Base-by-base conservation (phyloP, 2,113 vertebrate species). In the Sprattus sprattus region DNA sequence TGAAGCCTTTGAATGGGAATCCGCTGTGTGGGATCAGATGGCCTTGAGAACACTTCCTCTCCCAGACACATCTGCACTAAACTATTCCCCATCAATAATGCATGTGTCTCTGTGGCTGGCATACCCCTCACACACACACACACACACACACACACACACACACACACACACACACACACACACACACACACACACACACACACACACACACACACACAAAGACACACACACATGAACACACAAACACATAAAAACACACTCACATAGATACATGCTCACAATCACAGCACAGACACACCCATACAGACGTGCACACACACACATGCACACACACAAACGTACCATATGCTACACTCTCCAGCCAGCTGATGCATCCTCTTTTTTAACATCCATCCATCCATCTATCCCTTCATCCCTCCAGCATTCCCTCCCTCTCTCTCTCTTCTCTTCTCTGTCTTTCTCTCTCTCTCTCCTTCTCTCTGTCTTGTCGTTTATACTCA, bases 21-120 rank as follows among this genome's bases (percentile, higher is more conserved):
- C 57, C n/a, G 57, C 57, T 1, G n/a, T 45, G 57, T 85, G 50
- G 18, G 84, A 67, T 84, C 47, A 81, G 16, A 39, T n/a, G 67
- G 10, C 78, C 45, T 44, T 84, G 52, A 84, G 67, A 83, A 82
- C 84, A 84, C 83, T 87, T 83, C 82, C 45, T n/a, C 82, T 84
- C 82, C 81, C 82, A 75, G 47, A 49, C 83, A 86, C 45, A 81
- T 80, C 45, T 44, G 71, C 82, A 81, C 84, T 84, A 54, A 87
- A 83, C 84, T 87, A 81, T 28, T 64, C 75, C 82, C 32, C 44
- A 87, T 89, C 80, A 80, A 82, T 87, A 82, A 84, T 85, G 87
- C 49, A 87, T 85, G 39, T 82, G 39, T 82, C 54, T 71, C 39
- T 80, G 49, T 82, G 80, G 86, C 83, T 46, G 60, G 80, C 82